These are phyloP conservation scores for Lepidurus arcticus DNA, from an alignment of 1,140 invertebrate species.

Conservation along the genomic window DNA sequence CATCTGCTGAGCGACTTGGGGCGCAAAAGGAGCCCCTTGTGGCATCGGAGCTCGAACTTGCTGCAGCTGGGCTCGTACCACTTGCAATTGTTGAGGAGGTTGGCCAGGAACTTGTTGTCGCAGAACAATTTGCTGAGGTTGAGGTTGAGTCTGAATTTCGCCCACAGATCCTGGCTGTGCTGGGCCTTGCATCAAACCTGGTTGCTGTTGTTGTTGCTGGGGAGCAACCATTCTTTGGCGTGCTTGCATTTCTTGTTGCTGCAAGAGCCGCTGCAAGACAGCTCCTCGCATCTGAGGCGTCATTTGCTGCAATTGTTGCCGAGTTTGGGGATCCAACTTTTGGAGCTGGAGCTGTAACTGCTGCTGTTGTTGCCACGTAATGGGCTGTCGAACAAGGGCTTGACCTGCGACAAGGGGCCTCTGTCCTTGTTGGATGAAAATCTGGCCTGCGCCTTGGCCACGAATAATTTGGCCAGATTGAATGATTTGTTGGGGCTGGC, in stretches of 20 bases:
- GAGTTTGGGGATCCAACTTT: conserved; percentile 37
- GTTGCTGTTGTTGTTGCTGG: conserved; percentile 31
- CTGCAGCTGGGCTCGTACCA: conserved; percentile 42
- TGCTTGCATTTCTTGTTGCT: conserved; percentile 26
- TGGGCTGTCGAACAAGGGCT: conserved; percentile 35
- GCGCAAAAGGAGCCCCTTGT: conserved; percentile 14
- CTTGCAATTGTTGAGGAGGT: conserved; percentile 31
- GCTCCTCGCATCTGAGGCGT: conserved; percentile 34
- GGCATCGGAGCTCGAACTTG: conserved; percentile 29
- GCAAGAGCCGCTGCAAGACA: conserved; percentile 29
- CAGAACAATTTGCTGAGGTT: conserved; percentile 31
- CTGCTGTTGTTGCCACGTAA: conserved; percentile 34
- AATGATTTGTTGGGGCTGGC: neutral
- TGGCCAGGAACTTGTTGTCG: conserved; percentile 37
- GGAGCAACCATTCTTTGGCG: conserved; percentile 28
- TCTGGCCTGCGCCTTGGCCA: neutral
- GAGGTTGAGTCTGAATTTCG: conserved; percentile 33
- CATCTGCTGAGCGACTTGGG: conserved; percentile 26
- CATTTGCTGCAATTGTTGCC: conserved; percentile 39
- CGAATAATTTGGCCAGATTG: neutral
- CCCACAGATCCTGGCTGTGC: conserved; percentile 36
- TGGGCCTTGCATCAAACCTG: conserved; percentile 30
- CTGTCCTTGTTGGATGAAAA: conserved; percentile 10
- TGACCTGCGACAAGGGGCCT: neutral
- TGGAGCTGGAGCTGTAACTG: conserved; percentile 33